A percentile compares a stretch with the other conserved stretches of the same genome.
These are phyloP conservation scores for Piscicola geometra DNA, from an alignment of 2,888 invertebrate species.

Conservation along the genomic window DNA sequence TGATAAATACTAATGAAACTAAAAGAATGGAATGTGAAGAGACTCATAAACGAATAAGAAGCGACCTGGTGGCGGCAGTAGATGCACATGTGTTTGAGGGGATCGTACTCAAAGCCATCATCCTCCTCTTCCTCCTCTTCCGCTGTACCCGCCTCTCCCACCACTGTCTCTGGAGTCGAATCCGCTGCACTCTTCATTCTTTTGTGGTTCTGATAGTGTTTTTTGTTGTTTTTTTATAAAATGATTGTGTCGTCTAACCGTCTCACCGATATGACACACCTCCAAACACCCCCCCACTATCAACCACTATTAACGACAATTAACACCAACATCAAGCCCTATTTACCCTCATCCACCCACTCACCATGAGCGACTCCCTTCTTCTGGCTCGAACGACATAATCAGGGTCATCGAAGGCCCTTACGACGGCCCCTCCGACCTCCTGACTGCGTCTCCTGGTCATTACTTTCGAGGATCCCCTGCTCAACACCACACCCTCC, in stretches of 20 bases:
- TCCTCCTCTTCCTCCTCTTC: slow-evolving; percentile 33
- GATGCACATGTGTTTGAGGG: slow-evolving; percentile 46
- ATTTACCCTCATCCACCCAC: neutral
- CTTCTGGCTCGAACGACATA: slow-evolving; percentile 17
- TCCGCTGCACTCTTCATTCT: neutral
- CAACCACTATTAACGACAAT: no score
- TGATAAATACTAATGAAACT: no score
- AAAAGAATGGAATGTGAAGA: no score
- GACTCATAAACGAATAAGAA: no score
- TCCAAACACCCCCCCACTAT: no score
- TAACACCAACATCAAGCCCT: no score
- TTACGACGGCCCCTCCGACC: slow-evolving; percentile 19
- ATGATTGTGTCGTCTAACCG: no score
- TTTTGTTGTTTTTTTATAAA: slow-evolving; percentile 2
- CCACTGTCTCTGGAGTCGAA: neutral
- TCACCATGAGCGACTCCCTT: neutral
- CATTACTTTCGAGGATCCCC: slow-evolving; percentile 10
- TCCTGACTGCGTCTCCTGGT: slow-evolving; percentile 30
- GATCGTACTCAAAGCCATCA: slow-evolving; percentile 39
- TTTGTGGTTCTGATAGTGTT: neutral
- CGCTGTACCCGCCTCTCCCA: neutral
- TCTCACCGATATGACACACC: no score
- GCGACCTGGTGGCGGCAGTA: slow-evolving; percentile 46
- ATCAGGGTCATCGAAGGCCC: slow-evolving; percentile 32
- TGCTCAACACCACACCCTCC: neutral